Evolutionary conservation across 2,888 invertebrate species (phyloP).

Genomic region (Drosophila paranaensis): DNA sequence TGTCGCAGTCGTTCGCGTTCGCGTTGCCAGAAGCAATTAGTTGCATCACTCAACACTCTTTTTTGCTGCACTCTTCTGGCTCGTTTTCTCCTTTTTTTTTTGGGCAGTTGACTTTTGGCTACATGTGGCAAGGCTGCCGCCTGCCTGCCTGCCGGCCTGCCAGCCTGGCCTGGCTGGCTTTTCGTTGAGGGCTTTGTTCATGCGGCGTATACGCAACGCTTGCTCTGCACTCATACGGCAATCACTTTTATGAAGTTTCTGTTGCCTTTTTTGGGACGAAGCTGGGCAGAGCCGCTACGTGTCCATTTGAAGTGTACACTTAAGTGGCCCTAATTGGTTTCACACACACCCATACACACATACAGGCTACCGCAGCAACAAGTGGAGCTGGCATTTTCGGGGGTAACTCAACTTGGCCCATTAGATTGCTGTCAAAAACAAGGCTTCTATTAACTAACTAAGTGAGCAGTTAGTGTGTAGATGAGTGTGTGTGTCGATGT

Average conservation of each 20-base stretch:
- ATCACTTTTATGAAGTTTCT: conserved; percentile 67
- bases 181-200: conserved; percentile 58
- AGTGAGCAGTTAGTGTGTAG: conserved; percentile 12
- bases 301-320: conserved; percentile 76
- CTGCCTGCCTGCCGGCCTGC: background rate
- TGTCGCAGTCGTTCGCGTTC: conserved; percentile 6
- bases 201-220: conserved; percentile 73
- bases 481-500: background rate
- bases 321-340: conserved; percentile 82
- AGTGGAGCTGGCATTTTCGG: conserved; percentile 54
- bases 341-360: conserved; percentile 71
- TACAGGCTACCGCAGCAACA: conserved; percentile 72
- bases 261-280: conserved; percentile 12
- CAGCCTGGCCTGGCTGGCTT: conserved; percentile 9
- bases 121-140: conserved; percentile 43
- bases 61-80: conserved; percentile 32
- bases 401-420: conserved; percentile 38
- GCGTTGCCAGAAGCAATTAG: conserved; percentile 73
- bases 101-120: conserved; percentile 74
- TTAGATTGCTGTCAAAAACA: conserved; percentile 68
- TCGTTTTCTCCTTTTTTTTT: conserved; percentile 29
- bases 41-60: conserved; percentile 76
- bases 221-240: conserved; percentile 59
- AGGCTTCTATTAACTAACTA: conserved; percentile 60
- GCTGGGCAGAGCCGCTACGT: conserved; percentile 31